Evolutionary conservation across 2,113 vertebrate species (phyloP).

Genomic region (Rhombomys opimus): DNA sequence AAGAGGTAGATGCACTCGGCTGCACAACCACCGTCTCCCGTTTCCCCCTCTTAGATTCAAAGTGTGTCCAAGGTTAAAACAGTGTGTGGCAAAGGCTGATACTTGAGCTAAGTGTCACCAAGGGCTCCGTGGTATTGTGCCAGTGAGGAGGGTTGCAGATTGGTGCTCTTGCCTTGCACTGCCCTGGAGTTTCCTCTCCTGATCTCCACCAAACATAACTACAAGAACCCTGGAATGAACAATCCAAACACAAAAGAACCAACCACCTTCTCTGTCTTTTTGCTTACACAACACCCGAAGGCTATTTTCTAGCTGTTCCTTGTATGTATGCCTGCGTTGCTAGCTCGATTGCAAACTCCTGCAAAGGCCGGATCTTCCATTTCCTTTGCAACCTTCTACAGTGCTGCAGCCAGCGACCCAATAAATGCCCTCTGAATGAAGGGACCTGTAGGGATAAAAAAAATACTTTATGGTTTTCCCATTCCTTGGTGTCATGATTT

Average conservation of each 20-base stretch:
- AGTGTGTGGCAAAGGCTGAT: not conserved
- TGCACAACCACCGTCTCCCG: not conserved
- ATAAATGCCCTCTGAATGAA: constrained; percentile 76
- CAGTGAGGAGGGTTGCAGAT: not conserved
- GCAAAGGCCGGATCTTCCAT: constrained; percentile 66
- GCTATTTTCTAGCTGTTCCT: constrained; percentile 50
- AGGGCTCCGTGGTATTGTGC: not conserved
- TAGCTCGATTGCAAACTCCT: constrained; percentile 66
- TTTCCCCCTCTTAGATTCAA: constrained; percentile 29
- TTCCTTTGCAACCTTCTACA: constrained; percentile 75
- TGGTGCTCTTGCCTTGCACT: not conserved
- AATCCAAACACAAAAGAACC: constrained; percentile 12
- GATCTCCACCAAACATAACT: not conserved
- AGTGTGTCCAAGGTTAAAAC: constrained; percentile 62
- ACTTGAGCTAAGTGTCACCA: constrained; percentile 16
- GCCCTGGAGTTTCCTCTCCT: constrained; percentile 52
- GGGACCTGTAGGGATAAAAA: constrained; percentile 74
- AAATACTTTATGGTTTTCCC: constrained; percentile 65
- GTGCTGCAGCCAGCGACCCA: constrained; percentile 67
- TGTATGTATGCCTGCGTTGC: constrained; percentile 9
- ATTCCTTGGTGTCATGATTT: constrained; percentile 70
- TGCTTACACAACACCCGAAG: constrained; percentile 40
- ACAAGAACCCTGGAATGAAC: not conserved
- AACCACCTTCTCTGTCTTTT: not conserved
- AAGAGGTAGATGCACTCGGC: constrained; percentile 11